Percentiles rank a stretch among this genome's conserved stretches.
Evolutionary conservation across 2,113 vertebrate species (phyloP).

Genomic region (Actinemys pallida): DNA sequence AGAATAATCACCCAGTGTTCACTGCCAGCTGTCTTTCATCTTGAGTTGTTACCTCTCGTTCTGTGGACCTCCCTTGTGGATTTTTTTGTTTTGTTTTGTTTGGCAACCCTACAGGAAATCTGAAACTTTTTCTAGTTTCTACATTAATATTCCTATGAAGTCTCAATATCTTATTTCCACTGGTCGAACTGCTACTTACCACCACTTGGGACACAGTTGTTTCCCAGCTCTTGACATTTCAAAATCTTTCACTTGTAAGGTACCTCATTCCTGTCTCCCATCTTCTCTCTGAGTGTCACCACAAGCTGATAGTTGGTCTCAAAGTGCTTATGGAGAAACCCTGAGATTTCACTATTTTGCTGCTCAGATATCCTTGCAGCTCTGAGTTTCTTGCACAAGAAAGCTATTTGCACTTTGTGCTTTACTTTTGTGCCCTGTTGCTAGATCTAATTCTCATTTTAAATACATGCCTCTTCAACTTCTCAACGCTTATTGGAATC

Average conservation of each 20-base stretch:
- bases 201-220: not conserved
- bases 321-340: not conserved
- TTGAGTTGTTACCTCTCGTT: not conserved
- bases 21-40: not conserved
- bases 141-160: not conserved
- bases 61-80: not conserved
- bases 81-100: not conserved
- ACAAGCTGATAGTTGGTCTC: not conserved
- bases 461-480: not conserved
- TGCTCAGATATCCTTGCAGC: not conserved
- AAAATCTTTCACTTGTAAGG: not conserved
- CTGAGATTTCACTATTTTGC: not conserved
- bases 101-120: not conserved
- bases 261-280: not conserved
- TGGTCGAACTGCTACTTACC: not conserved
- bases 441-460: not conserved
- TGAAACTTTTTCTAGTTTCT: not conserved
- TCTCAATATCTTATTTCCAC: not conserved
- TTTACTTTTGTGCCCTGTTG: not conserved
- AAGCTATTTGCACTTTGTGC: not conserved
- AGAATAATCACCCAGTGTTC: not conserved
- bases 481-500: not conserved
- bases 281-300: not conserved
- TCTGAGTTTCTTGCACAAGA: not conserved
- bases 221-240: not conserved